phyloP scores from a whole-genome alignment of 2,888 invertebrate species.

The Agrilus cyanescens region DNA sequence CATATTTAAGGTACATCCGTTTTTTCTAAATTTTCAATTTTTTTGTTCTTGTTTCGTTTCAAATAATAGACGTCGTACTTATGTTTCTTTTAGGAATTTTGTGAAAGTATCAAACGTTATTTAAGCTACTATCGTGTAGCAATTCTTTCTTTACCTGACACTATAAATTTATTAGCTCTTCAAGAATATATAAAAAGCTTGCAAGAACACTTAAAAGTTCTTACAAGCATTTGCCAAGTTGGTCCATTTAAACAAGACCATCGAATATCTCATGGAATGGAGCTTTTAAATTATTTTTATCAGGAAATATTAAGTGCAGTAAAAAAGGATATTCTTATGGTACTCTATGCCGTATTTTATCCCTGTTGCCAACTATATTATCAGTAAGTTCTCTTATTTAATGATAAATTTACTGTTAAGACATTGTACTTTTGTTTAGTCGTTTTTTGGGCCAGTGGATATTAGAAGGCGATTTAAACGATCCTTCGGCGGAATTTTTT shows the following conservation, averaged over 20 bases:
- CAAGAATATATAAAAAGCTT: constrained; percentile 37
- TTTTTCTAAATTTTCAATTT: background rate
- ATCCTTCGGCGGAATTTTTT: constrained; percentile 75
- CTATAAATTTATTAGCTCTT: constrained; percentile 23
- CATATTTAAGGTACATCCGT: constrained; percentile 26
- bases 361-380: constrained; percentile 34
- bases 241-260: constrained; percentile 26
- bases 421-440: constrained; percentile 23
- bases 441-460: constrained; percentile 74
- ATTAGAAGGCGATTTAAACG: constrained; percentile 71
- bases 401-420: background rate
- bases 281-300: constrained; percentile 53
- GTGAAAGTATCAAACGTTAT: constrained; percentile 48
- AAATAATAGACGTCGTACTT: background rate
- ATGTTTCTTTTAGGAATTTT: constrained; percentile 41
- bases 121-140: constrained; percentile 45
- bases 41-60: background rate
- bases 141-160: constrained; percentile 25
- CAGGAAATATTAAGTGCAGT: constrained; percentile 48
- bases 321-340: constrained; percentile 41
- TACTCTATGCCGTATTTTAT: constrained; percentile 39
- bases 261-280: constrained; percentile 39
- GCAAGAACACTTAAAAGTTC: constrained; percentile 40
- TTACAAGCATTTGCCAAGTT: constrained; percentile 44
- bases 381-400: constrained; percentile 19